phyloP scores from a whole-genome alignment of 2,797 vertebrate species.

The Channallabes apus region DNA sequence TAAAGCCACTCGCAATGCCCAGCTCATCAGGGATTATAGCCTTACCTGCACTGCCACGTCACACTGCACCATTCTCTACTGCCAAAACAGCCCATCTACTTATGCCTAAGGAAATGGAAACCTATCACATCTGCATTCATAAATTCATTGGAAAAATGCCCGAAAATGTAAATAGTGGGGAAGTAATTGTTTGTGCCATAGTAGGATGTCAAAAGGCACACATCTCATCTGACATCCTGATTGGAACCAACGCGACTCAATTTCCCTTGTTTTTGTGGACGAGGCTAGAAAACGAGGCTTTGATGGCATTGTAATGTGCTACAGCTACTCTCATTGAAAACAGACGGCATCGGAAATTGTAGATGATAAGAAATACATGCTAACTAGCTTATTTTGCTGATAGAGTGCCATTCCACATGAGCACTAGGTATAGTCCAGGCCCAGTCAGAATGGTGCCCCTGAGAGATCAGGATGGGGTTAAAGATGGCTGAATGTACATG shows the following conservation, averaged over 20 bases:
- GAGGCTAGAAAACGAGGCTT: slow-evolving; percentile 48
- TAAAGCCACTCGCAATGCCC: slow-evolving; percentile 56
- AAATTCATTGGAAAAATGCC: slow-evolving; percentile 68
- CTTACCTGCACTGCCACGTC: slow-evolving; percentile 60
- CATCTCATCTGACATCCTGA: slow-evolving; percentile 57
- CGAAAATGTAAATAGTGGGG: slow-evolving; percentile 56
- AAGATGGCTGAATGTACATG: slow-evolving; percentile 39
- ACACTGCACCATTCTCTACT: slow-evolving; percentile 59
- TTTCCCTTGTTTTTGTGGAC: slow-evolving; percentile 52
- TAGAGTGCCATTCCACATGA: slow-evolving; percentile 39
- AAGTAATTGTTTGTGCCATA: slow-evolving; percentile 49
- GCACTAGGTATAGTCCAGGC: slow-evolving; percentile 36
- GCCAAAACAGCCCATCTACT: slow-evolving; percentile 60
- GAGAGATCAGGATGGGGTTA: slow-evolving; percentile 39
- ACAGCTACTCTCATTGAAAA: slow-evolving; percentile 50
- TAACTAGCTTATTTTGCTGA: slow-evolving; percentile 57
- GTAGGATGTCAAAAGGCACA: slow-evolving; percentile 45
- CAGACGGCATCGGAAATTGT: slow-evolving; percentile 47
- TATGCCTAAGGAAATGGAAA: slow-evolving; percentile 64
- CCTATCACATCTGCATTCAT: slow-evolving; percentile 71
- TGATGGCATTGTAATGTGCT: slow-evolving; percentile 54
- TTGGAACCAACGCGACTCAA: slow-evolving; percentile 55
- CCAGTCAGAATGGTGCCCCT: slow-evolving; percentile 39
- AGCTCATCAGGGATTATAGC: slow-evolving; percentile 58
- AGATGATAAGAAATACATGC: slow-evolving; percentile 53